phyloP scores from a whole-genome alignment of 2,113 vertebrate species.

The Amblyopsis rosae region DNA sequence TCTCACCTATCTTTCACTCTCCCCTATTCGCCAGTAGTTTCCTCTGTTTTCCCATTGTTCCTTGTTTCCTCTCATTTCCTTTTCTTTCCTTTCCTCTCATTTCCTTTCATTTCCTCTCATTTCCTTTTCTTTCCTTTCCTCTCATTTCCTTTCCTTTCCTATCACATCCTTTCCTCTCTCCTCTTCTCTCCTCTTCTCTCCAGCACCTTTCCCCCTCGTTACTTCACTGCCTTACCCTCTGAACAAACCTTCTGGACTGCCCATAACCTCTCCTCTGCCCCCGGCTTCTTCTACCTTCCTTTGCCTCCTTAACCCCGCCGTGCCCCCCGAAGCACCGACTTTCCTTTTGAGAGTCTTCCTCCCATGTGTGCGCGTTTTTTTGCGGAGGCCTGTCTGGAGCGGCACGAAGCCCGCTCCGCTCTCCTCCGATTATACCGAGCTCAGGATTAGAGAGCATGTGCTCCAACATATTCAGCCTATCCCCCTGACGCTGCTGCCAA shows the following conservation, averaged over 20 bases:
- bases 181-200: not conserved
- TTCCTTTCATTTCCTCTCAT: not conserved
- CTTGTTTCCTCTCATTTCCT: not conserved
- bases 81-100: constrained; percentile 4
- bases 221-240: not conserved
- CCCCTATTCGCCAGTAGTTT: not conserved
- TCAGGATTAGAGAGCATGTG: constrained; percentile 70
- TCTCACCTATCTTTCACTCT: constrained; percentile 4
- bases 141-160: not conserved
- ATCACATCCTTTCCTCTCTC: constrained; percentile 7
- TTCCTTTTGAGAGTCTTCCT: constrained; percentile 35
- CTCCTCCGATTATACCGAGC: constrained; percentile 71
- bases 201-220: not conserved
- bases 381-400: constrained; percentile 42
- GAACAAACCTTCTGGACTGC: not conserved
- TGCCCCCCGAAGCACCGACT: constrained; percentile 28
- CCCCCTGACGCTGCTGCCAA: constrained; percentile 45
- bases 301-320: not conserved
- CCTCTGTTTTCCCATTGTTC: not conserved
- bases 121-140: constrained; percentile 1
- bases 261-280: not conserved
- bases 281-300: constrained; percentile 1
- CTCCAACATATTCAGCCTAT: constrained; percentile 71
- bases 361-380: constrained; percentile 22
- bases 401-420: constrained; percentile 58